Evolutionary conservation across 2,888 invertebrate species (phyloP), one percentile per base, ranked within the genome.

Genomic region (Drosophila lacicola): DNA sequence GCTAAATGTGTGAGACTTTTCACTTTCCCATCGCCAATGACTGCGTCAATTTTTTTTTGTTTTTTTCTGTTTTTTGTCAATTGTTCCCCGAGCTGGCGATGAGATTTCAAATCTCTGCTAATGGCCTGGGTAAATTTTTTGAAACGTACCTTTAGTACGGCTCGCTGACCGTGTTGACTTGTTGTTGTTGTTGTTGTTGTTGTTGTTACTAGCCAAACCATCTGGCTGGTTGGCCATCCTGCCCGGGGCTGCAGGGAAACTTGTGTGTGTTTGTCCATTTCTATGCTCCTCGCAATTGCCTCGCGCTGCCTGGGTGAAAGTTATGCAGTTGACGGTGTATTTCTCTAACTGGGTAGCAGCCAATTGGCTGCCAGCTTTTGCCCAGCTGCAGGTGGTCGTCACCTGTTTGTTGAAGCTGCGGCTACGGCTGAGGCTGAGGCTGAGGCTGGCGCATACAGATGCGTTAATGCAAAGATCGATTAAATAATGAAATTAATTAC

Each of bases 21-120:
- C 75, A 75, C 75, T 75, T 75, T 75, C 75, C 75, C 75, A 75
- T 53, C 58, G 19, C 9, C 78, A 46, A 68, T 75, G 75, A 75
- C 78, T 45, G 49, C 56, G 74, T 56, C 25, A 53, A 8, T 75
- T 73, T 57, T 45, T 9, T 19, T 62, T 37, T 11, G 14, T 14
- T 6, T 46, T 39, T 41, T 5, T 44, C n/a, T 25, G 25, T 25
- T 41, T 61, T 53, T 61, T 72, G 58, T 76, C 71, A 56, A 44
- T 39, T n/a, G 36, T 65, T 51, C 46, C 29, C 19, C 37, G 29
- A n/a, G 29, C 42, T 19, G 3, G 33, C 36, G 47, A 56, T 77
- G 65, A 74, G 55, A 49, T 56, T 71, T 37, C n/a, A 64, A 60
- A 71, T 50, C 49, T 54, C 29, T 19, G 73, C 61, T 74, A 77